Base-by-base conservation (phyloP, 2,797 vertebrate genomes). In the Danio kyathit region DNA sequence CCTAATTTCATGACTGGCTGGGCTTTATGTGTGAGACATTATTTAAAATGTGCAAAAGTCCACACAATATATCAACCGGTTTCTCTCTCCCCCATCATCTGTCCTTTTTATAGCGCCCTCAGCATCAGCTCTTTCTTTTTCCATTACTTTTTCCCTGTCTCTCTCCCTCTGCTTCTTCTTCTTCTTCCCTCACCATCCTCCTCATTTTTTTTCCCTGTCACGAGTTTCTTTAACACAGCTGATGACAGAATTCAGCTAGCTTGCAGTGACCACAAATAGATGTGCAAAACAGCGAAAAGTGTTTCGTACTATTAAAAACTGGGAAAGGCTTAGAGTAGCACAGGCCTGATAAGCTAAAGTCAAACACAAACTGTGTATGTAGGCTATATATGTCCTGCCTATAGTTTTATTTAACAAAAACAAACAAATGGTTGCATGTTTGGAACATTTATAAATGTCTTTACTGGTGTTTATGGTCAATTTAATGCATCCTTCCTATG, bases 1-100 rank as follows among this genome's bases (percentile, higher is more conserved):
- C 87, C 91, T 91, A 90, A 92, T 94, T 93, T 94, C 91, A 94
- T 92, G 93, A 92, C 90, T 90, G 92, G 88, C 87, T 92, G 88
- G 88, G 90, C 90, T 92, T 94, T 91, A 93, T 93, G 87, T 92
- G 87, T 84, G 86, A 90, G 89, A 92, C 92, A 91, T 86, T 82
- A 84, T 82, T 93, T 92, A 91, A 91, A 94, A 93, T 92, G 91
- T 89, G 89, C 90, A 86, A 89, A 88, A 89, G 89, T 91, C 90
- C 82, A 89, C 89, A 88, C 88, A 87, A 80, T 94, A 92, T 88
- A 91, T 94, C 91, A 92, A 74, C 76, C 85, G 65, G 86, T 89
- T 90, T 90, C 56, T 74, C 44, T 65, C 64, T 64, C 54, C 29
- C 65, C 38, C 71, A 78, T 88, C 82, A 87, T 88, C 88, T 76